Evolutionary conservation across 2,888 invertebrate species (phyloP).

Genomic region (Balanococcus diminutus): DNA sequence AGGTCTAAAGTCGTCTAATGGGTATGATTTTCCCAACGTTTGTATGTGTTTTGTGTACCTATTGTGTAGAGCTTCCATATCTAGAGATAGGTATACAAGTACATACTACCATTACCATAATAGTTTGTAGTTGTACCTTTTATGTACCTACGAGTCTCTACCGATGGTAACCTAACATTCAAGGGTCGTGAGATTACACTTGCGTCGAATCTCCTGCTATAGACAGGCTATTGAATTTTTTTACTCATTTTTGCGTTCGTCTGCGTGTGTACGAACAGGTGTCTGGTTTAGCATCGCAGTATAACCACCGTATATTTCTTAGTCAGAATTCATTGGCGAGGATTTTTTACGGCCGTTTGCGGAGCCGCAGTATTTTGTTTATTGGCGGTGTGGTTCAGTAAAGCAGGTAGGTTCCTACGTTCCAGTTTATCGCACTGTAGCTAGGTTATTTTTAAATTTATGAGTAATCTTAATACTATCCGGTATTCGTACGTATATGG

Average conservation of each 20-base stretch:
- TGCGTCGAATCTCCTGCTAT: neutral
- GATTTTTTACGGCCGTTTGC: conserved; percentile 97
- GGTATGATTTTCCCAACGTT: too few species aligned
- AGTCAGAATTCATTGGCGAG: conserved; percentile 97
- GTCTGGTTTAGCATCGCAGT: conserved; percentile 99
- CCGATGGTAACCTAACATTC: too few species aligned
- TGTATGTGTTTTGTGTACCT: too few species aligned
- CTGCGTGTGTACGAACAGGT: conserved; percentile 65
- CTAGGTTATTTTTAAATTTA: neutral
- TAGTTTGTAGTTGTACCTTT: too few species aligned
- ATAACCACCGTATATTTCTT: conserved; percentile 98
- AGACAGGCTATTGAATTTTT: neutral
- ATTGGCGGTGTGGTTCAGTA: conserved; percentile 92
- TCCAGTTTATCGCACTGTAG: neutral
- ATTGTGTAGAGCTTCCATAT: too few species aligned
- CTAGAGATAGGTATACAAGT: too few species aligned
- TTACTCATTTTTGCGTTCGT: neutral
- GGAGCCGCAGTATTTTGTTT: conserved; percentile 94
- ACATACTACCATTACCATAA: too few species aligned
- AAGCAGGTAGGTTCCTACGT: conserved; percentile 66
- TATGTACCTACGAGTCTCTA: too few species aligned
- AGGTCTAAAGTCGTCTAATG: too few species aligned
- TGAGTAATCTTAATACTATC: too few species aligned
- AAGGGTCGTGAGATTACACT: too few species aligned
- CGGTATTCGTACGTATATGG: too few species aligned